Conservation (phyloP, 2,888 invertebrate genomes). For the Eurois occulta region DNA sequence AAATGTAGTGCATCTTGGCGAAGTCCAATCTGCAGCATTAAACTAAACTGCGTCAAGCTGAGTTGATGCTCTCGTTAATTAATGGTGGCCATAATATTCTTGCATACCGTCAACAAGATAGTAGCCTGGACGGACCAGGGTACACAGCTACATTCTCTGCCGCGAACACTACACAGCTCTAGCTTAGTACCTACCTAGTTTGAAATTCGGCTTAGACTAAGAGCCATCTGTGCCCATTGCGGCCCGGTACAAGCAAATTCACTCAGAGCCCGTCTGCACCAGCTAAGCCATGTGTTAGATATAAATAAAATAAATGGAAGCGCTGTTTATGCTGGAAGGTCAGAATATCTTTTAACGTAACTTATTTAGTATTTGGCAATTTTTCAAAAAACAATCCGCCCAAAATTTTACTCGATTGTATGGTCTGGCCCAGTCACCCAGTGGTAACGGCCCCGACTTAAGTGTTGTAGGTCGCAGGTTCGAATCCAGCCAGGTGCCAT, state of each 20-base stretch:
- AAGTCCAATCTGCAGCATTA: not conserved
- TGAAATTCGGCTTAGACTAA: conserved; percentile 30
- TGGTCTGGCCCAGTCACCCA: not conserved
- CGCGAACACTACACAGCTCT: not conserved
- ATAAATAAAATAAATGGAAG: conserved; percentile 12
- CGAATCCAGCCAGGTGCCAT: not conserved
- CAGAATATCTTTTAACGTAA: not conserved
- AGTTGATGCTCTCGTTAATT: not conserved
- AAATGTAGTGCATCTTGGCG: not conserved
- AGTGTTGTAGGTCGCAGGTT: not conserved
- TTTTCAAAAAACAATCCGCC: not conserved
- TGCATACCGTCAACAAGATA: not conserved
- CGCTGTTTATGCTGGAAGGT: not conserved
- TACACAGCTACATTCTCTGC: not conserved
- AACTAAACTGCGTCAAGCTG: not conserved
- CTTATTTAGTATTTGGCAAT: not conserved
- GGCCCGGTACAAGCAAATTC: conserved; percentile 38
- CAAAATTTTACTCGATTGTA: not conserved
- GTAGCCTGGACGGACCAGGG: not conserved
- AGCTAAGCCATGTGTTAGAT: not conserved
- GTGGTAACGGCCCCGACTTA: not conserved
- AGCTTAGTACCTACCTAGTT: conserved; percentile 12
- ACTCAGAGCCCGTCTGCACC: conserved; percentile 18
- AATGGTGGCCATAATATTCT: not conserved
- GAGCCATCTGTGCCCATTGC: not conserved